Evolutionary conservation across 2,888 invertebrate genomes (phyloP).

Genomic region (Nomada flava): DNA sequence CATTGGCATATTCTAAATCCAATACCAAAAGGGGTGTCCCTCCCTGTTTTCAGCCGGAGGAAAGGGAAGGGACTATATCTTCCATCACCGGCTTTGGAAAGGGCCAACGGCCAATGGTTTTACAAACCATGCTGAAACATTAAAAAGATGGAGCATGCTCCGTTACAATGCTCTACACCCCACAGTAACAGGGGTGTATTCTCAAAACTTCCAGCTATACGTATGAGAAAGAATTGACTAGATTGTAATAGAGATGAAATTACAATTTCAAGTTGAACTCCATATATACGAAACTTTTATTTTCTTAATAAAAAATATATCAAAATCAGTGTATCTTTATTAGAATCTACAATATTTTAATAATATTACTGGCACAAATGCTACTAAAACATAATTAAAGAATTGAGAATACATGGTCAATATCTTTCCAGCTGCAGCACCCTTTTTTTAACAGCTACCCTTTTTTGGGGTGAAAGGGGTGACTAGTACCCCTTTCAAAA

Average conservation of each 20-base stretch:
- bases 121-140: conserved; percentile 67
- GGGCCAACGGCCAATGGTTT: conserved; percentile 61
- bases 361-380: conserved; percentile 10
- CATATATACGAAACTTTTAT: background rate
- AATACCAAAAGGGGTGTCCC: conserved; percentile 71
- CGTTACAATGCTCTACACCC: conserved; percentile 72
- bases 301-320: background rate
- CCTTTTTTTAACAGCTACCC: conserved; percentile 79
- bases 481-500: conserved; percentile 75
- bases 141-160: conserved; percentile 71
- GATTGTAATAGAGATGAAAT: background rate
- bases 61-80: conserved; percentile 70
- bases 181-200: conserved; percentile 68
- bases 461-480: conserved; percentile 78
- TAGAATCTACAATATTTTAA: background rate
- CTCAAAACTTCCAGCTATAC: conserved; percentile 51
- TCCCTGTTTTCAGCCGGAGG: conserved; percentile 50
- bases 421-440: conserved; percentile 71
- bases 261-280: background rate
- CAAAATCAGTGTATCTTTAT: background rate
- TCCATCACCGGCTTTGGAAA: conserved; percentile 71
- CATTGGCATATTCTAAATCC: conserved; percentile 74
- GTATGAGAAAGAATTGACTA: conserved; percentile 73
- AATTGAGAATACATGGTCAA: conserved; percentile 62
- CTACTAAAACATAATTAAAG: background rate